Conservation (phyloP, 2,113 vertebrate genomes). For the Naja naja region DNA sequence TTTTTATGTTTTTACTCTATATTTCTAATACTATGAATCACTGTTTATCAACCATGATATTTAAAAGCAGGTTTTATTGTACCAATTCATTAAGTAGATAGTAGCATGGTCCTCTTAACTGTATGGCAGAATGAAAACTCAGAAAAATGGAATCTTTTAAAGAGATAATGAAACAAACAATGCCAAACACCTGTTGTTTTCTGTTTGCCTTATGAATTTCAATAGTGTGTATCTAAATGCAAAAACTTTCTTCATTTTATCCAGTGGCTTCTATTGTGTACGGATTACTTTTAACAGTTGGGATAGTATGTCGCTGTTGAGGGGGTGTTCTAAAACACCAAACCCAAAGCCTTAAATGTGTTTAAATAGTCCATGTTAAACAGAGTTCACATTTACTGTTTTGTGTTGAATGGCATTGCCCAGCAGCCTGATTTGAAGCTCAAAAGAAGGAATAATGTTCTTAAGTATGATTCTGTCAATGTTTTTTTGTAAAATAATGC, state of each 20-base stretch:
- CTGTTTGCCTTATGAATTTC: neutral
- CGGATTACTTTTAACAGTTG: slow-evolving; percentile 39
- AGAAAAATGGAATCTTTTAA: neutral
- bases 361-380: slow-evolving; percentile 40
- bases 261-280: slow-evolving; percentile 31
- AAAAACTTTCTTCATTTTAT: neutral
- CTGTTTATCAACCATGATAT: neutral
- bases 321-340: neutral
- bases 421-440: slow-evolving; percentile 31
- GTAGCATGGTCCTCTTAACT: neutral
- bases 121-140: neutral
- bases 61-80: fast-evolving
- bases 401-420: neutral
- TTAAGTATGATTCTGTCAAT: slow-evolving; percentile 36
- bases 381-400: slow-evolving; percentile 43
- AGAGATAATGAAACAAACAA: slow-evolving; percentile 8
- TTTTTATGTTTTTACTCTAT: neutral
- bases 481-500: slow-evolving; percentile 19
- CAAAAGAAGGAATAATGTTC: slow-evolving; percentile 9
- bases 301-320: neutral
- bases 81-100: slow-evolving; percentile 27
- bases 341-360: slow-evolving; percentile 46
- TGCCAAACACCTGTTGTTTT: neutral
- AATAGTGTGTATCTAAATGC: slow-evolving; percentile 30
- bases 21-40: slow-evolving; percentile 6